phyloP scores from a whole-genome alignment of 2,797 vertebrate genomes.

The Gastrophryne carolinensis region DNA sequence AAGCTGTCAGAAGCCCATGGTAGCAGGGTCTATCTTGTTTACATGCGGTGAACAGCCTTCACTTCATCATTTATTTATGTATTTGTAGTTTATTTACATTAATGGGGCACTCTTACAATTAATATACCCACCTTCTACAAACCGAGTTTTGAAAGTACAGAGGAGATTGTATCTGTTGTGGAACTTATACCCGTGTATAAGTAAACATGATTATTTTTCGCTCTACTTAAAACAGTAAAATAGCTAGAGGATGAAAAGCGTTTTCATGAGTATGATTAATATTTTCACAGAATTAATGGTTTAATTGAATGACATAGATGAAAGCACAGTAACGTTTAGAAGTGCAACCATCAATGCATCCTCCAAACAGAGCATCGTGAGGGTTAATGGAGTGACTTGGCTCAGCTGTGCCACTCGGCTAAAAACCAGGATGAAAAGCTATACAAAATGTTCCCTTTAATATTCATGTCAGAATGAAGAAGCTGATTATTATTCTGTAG shows the following conservation, averaged over 20 bases:
- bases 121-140: too few relatives aligned
- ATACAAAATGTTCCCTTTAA: slow-evolving; percentile 54
- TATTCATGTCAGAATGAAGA: slow-evolving; percentile 54
- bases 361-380: not conserved
- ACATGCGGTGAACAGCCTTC: too few relatives aligned
- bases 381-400: slow-evolving; percentile 45
- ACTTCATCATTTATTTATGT: too few relatives aligned
- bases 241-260: not conserved
- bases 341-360: not conserved
- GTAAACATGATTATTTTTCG: too few relatives aligned
- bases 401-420: slow-evolving; percentile 47
- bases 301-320: not conserved
- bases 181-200: too few relatives aligned
- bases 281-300: not conserved
- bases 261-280: not conserved
- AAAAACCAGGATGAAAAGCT: slow-evolving; percentile 51
- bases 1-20: too few relatives aligned
- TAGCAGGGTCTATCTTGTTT: too few relatives aligned
- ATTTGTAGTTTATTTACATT: too few relatives aligned
- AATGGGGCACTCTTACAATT: too few relatives aligned
- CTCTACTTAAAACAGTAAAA: too few relatives aligned
- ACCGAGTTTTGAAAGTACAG: too few relatives aligned
- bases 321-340: not conserved
- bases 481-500: slow-evolving; percentile 53
- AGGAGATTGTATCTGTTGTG: too few relatives aligned